phyloP scores from a whole-genome alignment of 1,140 invertebrate species.

The Camponotus pennsylvanicus region DNA sequence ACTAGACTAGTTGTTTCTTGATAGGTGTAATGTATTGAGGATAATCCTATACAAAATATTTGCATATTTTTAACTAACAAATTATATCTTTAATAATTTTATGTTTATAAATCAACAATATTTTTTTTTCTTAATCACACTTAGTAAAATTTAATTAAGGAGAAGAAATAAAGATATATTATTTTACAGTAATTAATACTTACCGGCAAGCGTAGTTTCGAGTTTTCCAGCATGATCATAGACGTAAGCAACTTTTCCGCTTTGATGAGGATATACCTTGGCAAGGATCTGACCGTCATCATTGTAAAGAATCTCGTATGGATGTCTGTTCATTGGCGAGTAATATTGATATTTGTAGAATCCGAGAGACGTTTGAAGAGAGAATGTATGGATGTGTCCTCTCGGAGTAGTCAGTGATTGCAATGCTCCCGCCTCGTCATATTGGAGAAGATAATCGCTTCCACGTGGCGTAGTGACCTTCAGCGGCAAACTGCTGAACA shows the following conservation, averaged over 20 bases:
- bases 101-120: neutral
- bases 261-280: constrained; percentile 96
- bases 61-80: neutral
- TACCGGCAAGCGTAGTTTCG: constrained; percentile 93
- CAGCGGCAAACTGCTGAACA: constrained; percentile 94
- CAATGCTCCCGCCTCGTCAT: constrained; percentile 96
- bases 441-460: constrained; percentile 96
- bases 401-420: constrained; percentile 96
- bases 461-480: constrained; percentile 97
- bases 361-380: constrained; percentile 95
- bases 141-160: constrained; percentile 10
- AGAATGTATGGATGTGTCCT: constrained; percentile 97
- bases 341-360: constrained; percentile 97
- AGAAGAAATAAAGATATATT: constrained; percentile 16
- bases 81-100: neutral
- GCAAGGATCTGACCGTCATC: constrained; percentile 95
- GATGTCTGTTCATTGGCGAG: constrained; percentile 95
- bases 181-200: constrained; percentile 52
- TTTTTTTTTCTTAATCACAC: neutral
- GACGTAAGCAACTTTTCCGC: constrained; percentile 95
- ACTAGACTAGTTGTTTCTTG: constrained; percentile 94
- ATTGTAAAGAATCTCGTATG: constrained; percentile 96
- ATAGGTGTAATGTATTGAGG: constrained; percentile 95
- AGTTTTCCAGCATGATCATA: constrained; percentile 94
- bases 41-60: constrained; percentile 87